Percentiles rank a stretch among this genome's conserved stretches.
Conservation (phyloP, 1,140 invertebrate genomes). For the Brachionus angularis region DNA sequence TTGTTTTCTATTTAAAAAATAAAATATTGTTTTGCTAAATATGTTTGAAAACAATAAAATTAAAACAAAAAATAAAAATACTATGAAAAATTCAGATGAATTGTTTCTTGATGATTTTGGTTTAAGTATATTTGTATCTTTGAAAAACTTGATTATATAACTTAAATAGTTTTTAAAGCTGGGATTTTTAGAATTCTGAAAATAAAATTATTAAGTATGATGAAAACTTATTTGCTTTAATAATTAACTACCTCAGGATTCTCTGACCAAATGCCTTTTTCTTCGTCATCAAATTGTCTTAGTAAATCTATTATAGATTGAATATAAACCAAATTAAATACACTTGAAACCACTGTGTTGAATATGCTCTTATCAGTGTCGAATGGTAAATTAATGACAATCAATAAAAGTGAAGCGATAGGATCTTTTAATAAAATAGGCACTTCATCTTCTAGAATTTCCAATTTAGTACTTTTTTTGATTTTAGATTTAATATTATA, state of each 20-base stretch:
- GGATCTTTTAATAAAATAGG: constrained; percentile 79
- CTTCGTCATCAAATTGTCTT: constrained; percentile 63
- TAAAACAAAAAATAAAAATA: too few species aligned
- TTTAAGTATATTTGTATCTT: too few species aligned
- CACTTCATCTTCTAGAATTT: too few species aligned
- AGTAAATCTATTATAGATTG: constrained; percentile 73
- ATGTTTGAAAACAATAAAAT: too few species aligned
- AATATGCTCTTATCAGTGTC: constrained; percentile 83
- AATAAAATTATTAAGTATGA: neutral
- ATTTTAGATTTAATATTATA: constrained; percentile 44
- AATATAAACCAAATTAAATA: constrained; percentile 82
- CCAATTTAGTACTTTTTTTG: constrained; percentile 55
- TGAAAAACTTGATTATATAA: constrained; percentile 44
- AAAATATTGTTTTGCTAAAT: too few species aligned
- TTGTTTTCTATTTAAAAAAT: constrained; percentile 31
- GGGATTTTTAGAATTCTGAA: constrained; percentile 6
- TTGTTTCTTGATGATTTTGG: too few species aligned
- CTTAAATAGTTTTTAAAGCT: constrained; percentile 43
- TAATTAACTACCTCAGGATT: neutral
- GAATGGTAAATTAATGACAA: constrained; percentile 75
- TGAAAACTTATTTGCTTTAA: neutral
- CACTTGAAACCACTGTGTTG: constrained; percentile 72
- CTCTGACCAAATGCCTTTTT: constrained; percentile 50
- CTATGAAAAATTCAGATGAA: constrained; percentile 2
- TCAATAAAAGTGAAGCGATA: constrained; percentile 74